These are phyloP conservation scores for Priocnemis perturbator DNA, from an alignment of 2,888 invertebrate genomes.

Conservation along the genomic window DNA sequence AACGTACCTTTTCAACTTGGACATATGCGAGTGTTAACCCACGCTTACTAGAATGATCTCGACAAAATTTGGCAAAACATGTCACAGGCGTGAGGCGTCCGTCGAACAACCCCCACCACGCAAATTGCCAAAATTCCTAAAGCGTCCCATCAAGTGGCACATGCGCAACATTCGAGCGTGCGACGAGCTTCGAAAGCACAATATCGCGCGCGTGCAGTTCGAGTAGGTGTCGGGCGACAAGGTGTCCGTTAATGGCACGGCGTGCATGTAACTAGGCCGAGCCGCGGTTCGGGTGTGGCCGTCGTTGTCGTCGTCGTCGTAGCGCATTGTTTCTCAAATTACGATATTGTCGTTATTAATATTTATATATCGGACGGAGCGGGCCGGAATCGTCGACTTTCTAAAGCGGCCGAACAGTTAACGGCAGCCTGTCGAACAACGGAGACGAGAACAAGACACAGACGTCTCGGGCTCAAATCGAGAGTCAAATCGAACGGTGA, in stretches of 20 bases:
- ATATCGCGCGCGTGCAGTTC: too few species aligned
- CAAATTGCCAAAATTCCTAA: too few species aligned
- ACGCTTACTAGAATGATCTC: too few species aligned
- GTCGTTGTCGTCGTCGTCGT: conserved; percentile 20
- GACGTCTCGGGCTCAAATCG: not conserved
- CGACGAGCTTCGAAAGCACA: too few species aligned
- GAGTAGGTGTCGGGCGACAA: conserved; percentile 13
- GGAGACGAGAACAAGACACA: not conserved
- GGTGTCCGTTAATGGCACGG: not conserved
- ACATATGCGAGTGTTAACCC: too few species aligned
- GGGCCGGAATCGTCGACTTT: conserved; percentile 46
- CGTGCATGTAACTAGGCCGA: conserved; percentile 50
- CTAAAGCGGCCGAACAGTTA: conserved; percentile 49
- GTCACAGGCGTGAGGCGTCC: too few species aligned
- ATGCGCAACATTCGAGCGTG: too few species aligned
- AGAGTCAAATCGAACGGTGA: too few species aligned
- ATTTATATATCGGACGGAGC: conserved; percentile 53
- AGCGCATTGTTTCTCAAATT: conserved; percentile 63
- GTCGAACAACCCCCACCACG: too few species aligned
- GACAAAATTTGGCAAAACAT: too few species aligned
- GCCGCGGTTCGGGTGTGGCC: conserved; percentile 61
- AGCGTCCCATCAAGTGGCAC: too few species aligned
- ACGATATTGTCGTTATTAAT: conserved; percentile 66
- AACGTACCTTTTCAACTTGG: too few species aligned
- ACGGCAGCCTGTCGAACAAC: not conserved